These are phyloP conservation scores for Coluber constrictor DNA, from an alignment of 2,797 vertebrate genomes.

Conservation along the genomic window DNA sequence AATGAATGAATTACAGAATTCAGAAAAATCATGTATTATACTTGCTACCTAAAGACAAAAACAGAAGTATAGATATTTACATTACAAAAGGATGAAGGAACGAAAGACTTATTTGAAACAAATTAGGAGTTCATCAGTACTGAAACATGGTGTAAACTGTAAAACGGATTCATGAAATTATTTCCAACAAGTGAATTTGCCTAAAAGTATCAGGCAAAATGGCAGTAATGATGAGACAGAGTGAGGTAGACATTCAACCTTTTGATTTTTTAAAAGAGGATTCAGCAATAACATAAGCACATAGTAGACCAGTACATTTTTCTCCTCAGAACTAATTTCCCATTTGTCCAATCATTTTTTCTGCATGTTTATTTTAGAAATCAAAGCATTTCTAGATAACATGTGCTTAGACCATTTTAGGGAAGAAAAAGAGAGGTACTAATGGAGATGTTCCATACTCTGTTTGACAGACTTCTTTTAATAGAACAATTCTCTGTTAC, in stretches of 20 bases:
- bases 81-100: background rate
- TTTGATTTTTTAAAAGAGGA: background rate
- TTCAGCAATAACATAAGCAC: background rate
- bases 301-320: background rate
- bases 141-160: background rate
- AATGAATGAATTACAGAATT: conserved; percentile 43
- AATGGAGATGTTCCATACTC: background rate
- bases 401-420: background rate
- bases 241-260: background rate
- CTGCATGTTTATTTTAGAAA: background rate
- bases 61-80: background rate
- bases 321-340: background rate
- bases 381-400: background rate
- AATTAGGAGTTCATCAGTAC: background rate
- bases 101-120: background rate
- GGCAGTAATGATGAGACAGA: background rate
- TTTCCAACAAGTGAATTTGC: background rate
- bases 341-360: background rate
- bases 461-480: background rate
- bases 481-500: background rate
- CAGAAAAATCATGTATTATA: background rate
- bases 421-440: background rate
- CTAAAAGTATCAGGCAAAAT: background rate
- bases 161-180: background rate
- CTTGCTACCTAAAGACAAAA: conserved; percentile 1